Percentiles rank a stretch among this genome's conserved stretches.
phyloP scores from a whole-genome alignment of 2,888 invertebrate species.

The Euspilapteryx auroguttella region DNA sequence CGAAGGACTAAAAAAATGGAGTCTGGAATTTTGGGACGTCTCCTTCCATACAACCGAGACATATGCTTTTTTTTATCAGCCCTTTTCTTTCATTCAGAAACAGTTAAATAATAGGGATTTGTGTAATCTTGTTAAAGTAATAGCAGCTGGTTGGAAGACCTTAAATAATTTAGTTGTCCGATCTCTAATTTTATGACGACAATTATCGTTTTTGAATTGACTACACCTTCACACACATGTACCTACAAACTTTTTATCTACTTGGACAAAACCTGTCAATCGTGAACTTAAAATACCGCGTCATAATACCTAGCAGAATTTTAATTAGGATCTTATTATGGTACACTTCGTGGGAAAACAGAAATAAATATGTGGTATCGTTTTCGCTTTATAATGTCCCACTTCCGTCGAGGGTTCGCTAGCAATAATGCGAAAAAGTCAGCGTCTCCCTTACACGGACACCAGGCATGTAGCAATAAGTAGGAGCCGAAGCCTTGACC shows the following conservation, averaged over 20 bases:
- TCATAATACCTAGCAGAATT: too few relatives aligned
- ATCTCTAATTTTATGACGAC: slow-evolving; percentile 17
- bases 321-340: too few relatives aligned
- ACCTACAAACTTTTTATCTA: too few relatives aligned
- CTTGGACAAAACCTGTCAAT: too few relatives aligned
- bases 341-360: too few relatives aligned
- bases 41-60: slow-evolving; percentile 22
- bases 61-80: slow-evolving; percentile 44
- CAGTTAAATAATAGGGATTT: slow-evolving; percentile 51
- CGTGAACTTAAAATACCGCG: too few relatives aligned
- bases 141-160: too few relatives aligned
- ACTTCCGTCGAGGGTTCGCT: slow-evolving; percentile 16
- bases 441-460: slow-evolving; percentile 18
- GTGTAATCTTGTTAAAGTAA: slow-evolving; percentile 55
- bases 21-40: slow-evolving; percentile 55
- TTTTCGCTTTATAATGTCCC: slow-evolving; percentile 16
- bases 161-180: too few relatives aligned
- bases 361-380: slow-evolving; percentile 57
- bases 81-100: slow-evolving; percentile 54
- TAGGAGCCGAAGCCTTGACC: slow-evolving; percentile 56
- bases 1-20: slow-evolving; percentile 22
- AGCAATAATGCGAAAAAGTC: slow-evolving; percentile 20
- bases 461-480: slow-evolving; percentile 45
- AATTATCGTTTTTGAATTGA: slow-evolving; percentile 17
- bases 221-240: too few relatives aligned